A percentile compares a stretch with the other conserved stretches of the same genome.
phyloP scores from a whole-genome alignment of 2,113 vertebrate genomes.

The Nicator chloris region DNA sequence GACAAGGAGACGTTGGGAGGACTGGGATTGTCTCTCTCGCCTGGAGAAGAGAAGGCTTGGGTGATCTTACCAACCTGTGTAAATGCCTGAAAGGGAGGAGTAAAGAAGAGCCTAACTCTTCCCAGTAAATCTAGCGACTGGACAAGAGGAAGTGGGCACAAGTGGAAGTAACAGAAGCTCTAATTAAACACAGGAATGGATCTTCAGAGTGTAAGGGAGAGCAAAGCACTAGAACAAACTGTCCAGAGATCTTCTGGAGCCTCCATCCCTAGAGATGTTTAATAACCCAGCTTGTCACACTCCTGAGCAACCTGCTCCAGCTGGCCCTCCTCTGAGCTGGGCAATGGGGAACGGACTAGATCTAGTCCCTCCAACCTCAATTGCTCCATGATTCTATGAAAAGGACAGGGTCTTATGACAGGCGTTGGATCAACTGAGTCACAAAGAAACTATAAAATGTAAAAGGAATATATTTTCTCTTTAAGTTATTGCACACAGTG shows the following conservation, averaged over 20 bases:
- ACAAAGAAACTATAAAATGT: conserved; percentile 52
- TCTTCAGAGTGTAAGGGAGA: background rate
- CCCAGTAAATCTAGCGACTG: background rate
- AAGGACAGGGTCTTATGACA: conserved; percentile 4
- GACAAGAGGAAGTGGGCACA: background rate
- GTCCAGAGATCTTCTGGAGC: background rate
- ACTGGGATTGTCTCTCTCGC: background rate
- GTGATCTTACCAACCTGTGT: background rate
- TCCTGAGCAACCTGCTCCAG: background rate
- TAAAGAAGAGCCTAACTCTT: background rate
- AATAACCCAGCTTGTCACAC: background rate
- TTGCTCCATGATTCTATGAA: background rate
- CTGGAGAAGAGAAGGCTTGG: background rate
- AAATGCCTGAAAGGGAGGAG: background rate
- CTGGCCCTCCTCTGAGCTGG: background rate
- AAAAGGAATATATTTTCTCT: conserved; percentile 46
- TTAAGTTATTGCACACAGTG: background rate
- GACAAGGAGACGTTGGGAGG: background rate
- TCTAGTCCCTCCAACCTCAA: background rate
- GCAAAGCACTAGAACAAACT: background rate
- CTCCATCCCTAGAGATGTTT: background rate
- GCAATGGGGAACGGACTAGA: background rate
- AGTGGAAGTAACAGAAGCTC: background rate
- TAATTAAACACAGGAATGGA: background rate
- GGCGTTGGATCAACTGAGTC: conserved; percentile 36